These are phyloP conservation scores for Cephalopholis sonnerati DNA, from an alignment of 2,113 vertebrate species.

Conservation along the genomic window DNA sequence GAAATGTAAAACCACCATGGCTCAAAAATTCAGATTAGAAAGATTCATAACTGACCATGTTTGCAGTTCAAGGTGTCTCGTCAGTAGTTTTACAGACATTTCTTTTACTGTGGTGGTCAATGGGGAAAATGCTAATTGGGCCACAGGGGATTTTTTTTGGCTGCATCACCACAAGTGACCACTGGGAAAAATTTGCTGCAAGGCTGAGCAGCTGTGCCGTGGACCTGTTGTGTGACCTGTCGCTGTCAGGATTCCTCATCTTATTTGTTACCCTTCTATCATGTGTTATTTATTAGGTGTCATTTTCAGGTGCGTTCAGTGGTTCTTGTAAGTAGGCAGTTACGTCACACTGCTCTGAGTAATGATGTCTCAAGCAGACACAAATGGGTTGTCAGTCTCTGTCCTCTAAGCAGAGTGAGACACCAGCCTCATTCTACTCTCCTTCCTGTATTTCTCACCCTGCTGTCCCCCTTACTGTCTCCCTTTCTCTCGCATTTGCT, in stretches of 20 bases:
- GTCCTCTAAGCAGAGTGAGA: constrained; percentile 23
- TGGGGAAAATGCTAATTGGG: too few species aligned
- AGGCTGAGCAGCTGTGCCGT: too few species aligned
- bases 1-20: too few species aligned
- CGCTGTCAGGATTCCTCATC: background rate
- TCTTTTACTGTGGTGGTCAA: too few species aligned
- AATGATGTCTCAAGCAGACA: constrained; percentile 41
- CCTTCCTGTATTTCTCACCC: background rate
- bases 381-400: constrained; percentile 36
- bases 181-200: too few species aligned
- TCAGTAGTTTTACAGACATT: too few species aligned
- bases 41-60: too few species aligned
- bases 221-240: background rate
- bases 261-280: background rate
- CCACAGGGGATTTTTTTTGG: too few species aligned
- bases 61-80: too few species aligned
- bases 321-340: constrained; percentile 12
- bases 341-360: constrained; percentile 32
- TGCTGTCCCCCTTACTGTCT: background rate
- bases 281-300: background rate
- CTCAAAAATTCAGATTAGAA: too few species aligned
- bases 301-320: background rate
- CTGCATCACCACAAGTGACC: too few species aligned
- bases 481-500: background rate
- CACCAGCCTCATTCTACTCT: background rate